Evolutionary conservation across 92 coral and sea anemone genomes (phyloP).

Genomic region (Zoanthus sociatus): DNA sequence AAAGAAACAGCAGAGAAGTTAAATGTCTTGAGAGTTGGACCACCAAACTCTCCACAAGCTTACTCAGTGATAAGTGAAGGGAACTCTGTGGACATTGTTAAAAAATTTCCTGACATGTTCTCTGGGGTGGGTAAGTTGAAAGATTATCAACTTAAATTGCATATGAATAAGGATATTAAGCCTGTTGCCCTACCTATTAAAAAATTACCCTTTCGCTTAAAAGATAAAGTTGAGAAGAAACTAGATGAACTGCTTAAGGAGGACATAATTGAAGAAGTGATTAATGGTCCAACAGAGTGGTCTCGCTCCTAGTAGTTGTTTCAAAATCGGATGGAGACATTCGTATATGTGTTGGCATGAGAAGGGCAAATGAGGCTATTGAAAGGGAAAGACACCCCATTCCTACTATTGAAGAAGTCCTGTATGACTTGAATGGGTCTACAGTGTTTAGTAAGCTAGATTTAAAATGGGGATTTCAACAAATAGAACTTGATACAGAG

Average conservation of each 20-base stretch:
- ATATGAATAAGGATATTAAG: slow-evolving; percentile 41
- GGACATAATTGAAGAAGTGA: slow-evolving; percentile 57
- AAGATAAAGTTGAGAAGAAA: slow-evolving; percentile 53
- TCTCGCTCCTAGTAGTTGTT: slow-evolving; percentile 51
- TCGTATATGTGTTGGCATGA: slow-evolving; percentile 55
- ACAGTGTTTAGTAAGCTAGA: neutral
- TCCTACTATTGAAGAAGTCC: slow-evolving; percentile 3
- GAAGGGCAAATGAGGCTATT: slow-evolving; percentile 55
- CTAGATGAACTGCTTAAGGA: slow-evolving; percentile 45
- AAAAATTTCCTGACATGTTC: slow-evolving; percentile 49
- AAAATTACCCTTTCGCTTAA: slow-evolving; percentile 56
- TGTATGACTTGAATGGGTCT: slow-evolving; percentile 6
- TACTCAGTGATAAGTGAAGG: slow-evolving; percentile 48
- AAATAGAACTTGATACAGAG: slow-evolving; percentile 46
- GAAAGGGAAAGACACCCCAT: slow-evolving; percentile 9
- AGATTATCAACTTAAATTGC: slow-evolving; percentile 60
- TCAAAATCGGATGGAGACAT: slow-evolving; percentile 38
- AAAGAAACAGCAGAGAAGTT: slow-evolving; percentile 63
- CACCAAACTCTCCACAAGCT: slow-evolving; percentile 42
- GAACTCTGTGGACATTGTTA: slow-evolving; percentile 50
- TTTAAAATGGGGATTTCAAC: slow-evolving; percentile 53
- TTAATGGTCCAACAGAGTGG: slow-evolving; percentile 53
- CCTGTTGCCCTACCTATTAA: slow-evolving; percentile 59
- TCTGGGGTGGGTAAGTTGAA: slow-evolving; percentile 57
- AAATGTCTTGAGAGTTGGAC: slow-evolving; percentile 65